Evolutionary conservation across 2,113 vertebrate species (phyloP).

Genomic region (Sphyrna mokarran): DNA sequence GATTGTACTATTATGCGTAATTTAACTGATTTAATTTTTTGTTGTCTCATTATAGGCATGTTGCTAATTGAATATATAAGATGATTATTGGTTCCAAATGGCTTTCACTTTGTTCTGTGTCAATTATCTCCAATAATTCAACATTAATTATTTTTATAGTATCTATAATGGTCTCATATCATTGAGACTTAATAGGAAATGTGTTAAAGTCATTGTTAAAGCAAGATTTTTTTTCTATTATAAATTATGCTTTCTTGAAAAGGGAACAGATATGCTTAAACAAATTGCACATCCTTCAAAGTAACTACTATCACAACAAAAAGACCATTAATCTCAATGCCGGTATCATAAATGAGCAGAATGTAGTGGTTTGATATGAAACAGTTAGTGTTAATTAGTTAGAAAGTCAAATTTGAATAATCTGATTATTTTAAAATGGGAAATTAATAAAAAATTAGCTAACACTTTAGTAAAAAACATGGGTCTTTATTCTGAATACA

Average conservation of each 20-base stretch:
- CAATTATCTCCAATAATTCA: not conserved
- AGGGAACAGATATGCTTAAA: not conserved
- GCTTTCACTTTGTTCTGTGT: not conserved
- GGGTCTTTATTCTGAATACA: not conserved
- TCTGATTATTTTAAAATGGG: not conserved
- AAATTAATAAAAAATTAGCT: not conserved
- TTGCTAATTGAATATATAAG: not conserved
- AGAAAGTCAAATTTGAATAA: not conserved
- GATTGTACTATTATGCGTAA: not conserved
- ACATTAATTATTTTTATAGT: not conserved
- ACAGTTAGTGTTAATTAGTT: not conserved
- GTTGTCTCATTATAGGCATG: not conserved
- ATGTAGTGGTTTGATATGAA: not conserved
- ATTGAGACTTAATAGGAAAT: not conserved
- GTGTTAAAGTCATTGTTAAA: not conserved
- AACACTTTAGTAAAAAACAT: not conserved
- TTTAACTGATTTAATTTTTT: not conserved
- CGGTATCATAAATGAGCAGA: not conserved
- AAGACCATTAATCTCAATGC: not conserved
- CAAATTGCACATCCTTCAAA: not conserved
- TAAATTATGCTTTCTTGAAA: not conserved
- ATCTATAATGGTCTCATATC: not conserved
- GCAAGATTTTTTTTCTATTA: no score
- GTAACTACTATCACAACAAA: not conserved
- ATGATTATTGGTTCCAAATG: not conserved